Percentiles rank a stretch among this genome's conserved stretches.
These are phyloP conservation scores for Drosophila micromelanica DNA, from an alignment of 1,140 invertebrate species.

Conservation along the genomic window DNA sequence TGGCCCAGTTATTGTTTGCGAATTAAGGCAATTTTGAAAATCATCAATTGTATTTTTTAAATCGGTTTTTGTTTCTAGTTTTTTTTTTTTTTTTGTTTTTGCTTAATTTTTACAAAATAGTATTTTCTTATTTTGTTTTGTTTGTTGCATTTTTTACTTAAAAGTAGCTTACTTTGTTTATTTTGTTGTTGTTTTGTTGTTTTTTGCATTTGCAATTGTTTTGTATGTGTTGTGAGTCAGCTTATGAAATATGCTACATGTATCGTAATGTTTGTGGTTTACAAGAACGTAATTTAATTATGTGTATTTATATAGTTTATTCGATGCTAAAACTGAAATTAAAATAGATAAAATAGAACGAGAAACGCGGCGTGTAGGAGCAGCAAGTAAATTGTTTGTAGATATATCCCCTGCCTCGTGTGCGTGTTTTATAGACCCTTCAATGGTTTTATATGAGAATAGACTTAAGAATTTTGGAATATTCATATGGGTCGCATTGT, in stretches of 20 bases:
- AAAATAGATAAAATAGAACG: conserved; percentile 72
- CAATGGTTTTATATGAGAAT: not conserved
- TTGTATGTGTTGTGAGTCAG: conserved; percentile 18
- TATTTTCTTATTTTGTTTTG: conserved; percentile 11
- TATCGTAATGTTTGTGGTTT: conserved; percentile 21
- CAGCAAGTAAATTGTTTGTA: conserved; percentile 57
- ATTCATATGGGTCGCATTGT: conserved; percentile 31
- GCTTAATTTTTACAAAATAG: conserved; percentile 61
- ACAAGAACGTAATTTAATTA: conserved; percentile 50
- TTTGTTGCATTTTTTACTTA: conserved; percentile 64
- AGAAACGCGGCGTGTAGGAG: conserved; percentile 59
- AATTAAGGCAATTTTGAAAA: conserved; percentile 48
- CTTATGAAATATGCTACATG: conserved; percentile 42
- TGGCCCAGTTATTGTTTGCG: conserved; percentile 43
- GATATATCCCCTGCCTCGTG: conserved; percentile 14
- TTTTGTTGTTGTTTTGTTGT: conserved; percentile 24
- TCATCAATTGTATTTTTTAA: conserved; percentile 43
- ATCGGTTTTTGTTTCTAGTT: conserved; percentile 7
- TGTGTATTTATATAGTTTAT: conserved; percentile 73
- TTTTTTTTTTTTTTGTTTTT: conserved; percentile 22
- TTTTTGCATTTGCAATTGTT: conserved; percentile 9
- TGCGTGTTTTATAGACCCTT: not conserved
- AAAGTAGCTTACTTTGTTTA: conserved; percentile 35
- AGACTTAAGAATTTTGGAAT: too few species aligned
- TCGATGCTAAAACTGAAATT: conserved; percentile 70